Evolutionary conservation across 2,113 vertebrate species (phyloP), one percentile per base, ranked within the genome.

Genomic region (Apeltes quadracus): DNA sequence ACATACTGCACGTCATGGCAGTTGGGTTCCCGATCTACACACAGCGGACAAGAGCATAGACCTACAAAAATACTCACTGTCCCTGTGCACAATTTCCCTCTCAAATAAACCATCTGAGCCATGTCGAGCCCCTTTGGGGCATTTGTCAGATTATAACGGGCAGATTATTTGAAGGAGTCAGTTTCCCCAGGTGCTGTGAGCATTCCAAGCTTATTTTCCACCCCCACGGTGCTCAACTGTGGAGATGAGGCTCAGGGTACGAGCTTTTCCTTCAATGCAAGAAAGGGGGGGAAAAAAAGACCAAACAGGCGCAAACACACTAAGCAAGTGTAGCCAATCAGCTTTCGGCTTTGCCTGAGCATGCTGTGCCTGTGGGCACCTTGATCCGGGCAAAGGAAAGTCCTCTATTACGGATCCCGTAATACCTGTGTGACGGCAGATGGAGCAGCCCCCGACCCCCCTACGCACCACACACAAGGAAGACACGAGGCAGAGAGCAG

Each of bases 281-380:
- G 18, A 23, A 58, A 39, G 13, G 48, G 44, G 4, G 7, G 23
- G 41, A 76, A 75, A 76, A 68, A 41, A 43, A 57, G 56, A 48
- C 54, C 71, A 79, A 76, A 87, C 67, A 84, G 84, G 54, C 77
- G 81, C 83, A 85, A 87, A 80, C 72, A 78, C 66, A 39, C 59
- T 81, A 88, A 91, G 87, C 75, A 89, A 75, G 87, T 88, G 91
- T 88, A 84, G 81, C 91, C 87, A 91, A 90, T 92, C 83, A 87
- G 88, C 87, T 89, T 88, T 85, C 75, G 82, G 76, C 82, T 78
- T 88, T 89, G 65, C 78, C 51, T 72, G 73, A 83, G 76, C 56
- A 78, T 66, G 80, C 59, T 65, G 69, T 86, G 82, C 88, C 90
- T 80, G 68, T 53, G 81, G 84, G 86, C 79, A 70, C 56, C 56